Conservation (phyloP, 2,888 invertebrate genomes). For the Cryptocephalus primarius region DNA sequence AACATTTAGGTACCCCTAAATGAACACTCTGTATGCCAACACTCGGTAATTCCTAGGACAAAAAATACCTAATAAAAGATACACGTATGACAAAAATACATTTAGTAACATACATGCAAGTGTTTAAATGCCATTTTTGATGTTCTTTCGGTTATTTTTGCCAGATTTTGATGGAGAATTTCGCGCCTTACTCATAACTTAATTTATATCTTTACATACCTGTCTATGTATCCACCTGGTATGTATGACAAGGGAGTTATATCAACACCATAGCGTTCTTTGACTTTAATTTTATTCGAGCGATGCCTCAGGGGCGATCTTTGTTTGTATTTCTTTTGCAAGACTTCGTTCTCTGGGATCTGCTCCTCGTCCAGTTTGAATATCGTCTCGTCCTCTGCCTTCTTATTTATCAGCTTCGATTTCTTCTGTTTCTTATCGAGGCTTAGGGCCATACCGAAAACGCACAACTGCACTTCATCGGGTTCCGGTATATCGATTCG, state of each 20-base stretch:
- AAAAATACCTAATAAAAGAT: too few relatives aligned
- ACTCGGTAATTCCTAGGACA: too few relatives aligned
- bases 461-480: conserved; percentile 51
- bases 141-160: too few relatives aligned
- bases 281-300: neutral
- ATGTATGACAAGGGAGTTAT: conserved; percentile 74
- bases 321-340: conserved; percentile 31
- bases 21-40: too few relatives aligned
- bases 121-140: too few relatives aligned
- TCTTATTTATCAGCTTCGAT: conserved; percentile 35
- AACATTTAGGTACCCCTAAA: too few relatives aligned
- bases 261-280: conserved; percentile 54
- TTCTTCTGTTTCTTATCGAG: conserved; percentile 52
- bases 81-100: too few relatives aligned
- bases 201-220: conserved; percentile 39
- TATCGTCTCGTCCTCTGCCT: conserved; percentile 65
- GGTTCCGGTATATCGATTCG: conserved; percentile 80
- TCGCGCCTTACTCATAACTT: too few relatives aligned
- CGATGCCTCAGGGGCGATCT: conserved; percentile 42
- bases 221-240: conserved; percentile 65
- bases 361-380: conserved; percentile 76
- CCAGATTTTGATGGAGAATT: too few relatives aligned
- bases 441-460: conserved; percentile 68
- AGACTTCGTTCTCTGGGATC: conserved; percentile 26
- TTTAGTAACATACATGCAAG: too few relatives aligned